Evolutionary conservation across 2,797 vertebrate genomes (phyloP), one percentile per base, ranked within the genome.

Genomic region (Typhlichthys subterraneus): DNA sequence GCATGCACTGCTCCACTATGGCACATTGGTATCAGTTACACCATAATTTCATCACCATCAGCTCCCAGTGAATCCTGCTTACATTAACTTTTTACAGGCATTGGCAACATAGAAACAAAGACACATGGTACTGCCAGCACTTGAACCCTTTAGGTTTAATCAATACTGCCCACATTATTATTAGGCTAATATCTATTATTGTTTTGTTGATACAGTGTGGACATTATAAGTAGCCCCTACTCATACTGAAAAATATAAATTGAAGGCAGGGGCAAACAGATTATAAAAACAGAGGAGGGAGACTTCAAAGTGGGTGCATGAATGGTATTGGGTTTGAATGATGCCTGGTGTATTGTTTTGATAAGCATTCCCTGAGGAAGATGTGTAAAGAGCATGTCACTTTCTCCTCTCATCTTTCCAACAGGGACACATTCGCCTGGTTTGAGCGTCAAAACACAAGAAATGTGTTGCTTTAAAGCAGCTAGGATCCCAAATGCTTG

Each of bases 1-100:
- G 84, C 85, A 60, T 84, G 82, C 85, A 70, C 89, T 87, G 74
- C 74, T 79, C 85, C 73, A 80, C 72, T 67, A 82, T 88, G 88
- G 84, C 88, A 88, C 91, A 79, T 93, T 94, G 91, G 92, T 88
- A 91, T 86, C 90, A 87, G 90, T 94, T 94, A 92, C 93, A 94
- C 84, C 93, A 93, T 89, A 85, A 92, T 94, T 93, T 94, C 93
- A 93, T 94, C 93, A 94, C 88, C 91, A 86, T 85, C 87, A 85
- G 87, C 92, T 92, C 88, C 87, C 87, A 86, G 88, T 81, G 88
- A 91, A 93, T 93, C 88, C 89, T 87, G 86, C 89, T 91, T 90
- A 91, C 91, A 93, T 93, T 92, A 93, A 93, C 88, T 92, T 93
- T 93, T 92, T 90, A 93, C 91, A 90, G 84, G 87, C 89, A 90